These are phyloP conservation scores for Antennarius striatus DNA, from an alignment of 2,113 vertebrate genomes.

Conservation along the genomic window DNA sequence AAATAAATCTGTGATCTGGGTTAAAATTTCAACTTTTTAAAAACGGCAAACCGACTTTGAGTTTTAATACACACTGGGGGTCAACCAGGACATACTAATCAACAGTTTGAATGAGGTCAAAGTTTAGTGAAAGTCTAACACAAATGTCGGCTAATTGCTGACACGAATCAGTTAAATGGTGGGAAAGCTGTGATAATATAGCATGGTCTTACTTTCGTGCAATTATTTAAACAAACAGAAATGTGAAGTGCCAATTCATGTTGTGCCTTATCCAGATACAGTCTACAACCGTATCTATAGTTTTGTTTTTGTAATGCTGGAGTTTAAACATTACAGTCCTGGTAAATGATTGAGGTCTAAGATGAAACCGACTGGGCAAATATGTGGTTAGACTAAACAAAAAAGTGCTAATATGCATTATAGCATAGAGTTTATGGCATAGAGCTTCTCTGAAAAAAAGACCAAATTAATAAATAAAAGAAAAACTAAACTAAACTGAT, in stretches of 20 bases:
- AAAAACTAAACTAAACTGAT: slow-evolving; percentile 26
- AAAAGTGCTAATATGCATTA: slow-evolving; percentile 24
- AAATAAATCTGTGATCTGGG: no score
- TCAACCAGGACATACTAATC: slow-evolving; percentile 30
- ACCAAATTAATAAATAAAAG: no score
- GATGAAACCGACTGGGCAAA: slow-evolving; percentile 28
- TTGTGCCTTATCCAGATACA: slow-evolving; percentile 27
- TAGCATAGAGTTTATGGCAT: slow-evolving; percentile 16
- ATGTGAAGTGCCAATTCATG: slow-evolving; percentile 36
- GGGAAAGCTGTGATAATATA: slow-evolving; percentile 52
- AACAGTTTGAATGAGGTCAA: slow-evolving; percentile 21
- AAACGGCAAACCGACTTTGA: slow-evolving; percentile 1
- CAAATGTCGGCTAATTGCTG: slow-evolving; percentile 33
- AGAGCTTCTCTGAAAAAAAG: slow-evolving; percentile 16
- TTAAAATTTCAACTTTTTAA: slow-evolving; percentile 14
- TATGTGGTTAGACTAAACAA: slow-evolving; percentile 26
- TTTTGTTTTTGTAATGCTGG: slow-evolving; percentile 17
- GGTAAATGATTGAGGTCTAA: slow-evolving; percentile 20
- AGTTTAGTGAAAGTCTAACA: slow-evolving; percentile 41
- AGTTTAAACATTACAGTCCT: slow-evolving; percentile 42
- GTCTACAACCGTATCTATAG: slow-evolving; percentile 17
- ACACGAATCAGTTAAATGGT: slow-evolving; percentile 32
- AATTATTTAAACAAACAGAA: slow-evolving; percentile 43
- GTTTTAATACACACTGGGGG: slow-evolving; percentile 4
- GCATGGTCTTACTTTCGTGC: slow-evolving; percentile 11